Conservation (phyloP, 1,140 invertebrate species). For the Hormaphis cornu region DNA sequence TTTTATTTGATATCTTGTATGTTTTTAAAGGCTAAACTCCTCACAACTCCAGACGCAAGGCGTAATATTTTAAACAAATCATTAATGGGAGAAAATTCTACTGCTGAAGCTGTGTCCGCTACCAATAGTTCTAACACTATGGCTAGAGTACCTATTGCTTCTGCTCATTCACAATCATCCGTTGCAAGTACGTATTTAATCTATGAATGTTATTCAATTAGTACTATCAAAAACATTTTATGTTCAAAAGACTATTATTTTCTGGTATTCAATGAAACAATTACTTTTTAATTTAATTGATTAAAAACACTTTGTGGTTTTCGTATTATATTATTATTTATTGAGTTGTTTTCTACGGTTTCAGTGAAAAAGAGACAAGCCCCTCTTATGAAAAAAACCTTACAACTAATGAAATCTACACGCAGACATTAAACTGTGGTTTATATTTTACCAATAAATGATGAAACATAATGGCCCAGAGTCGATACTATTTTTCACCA, state of each 20-base stretch:
- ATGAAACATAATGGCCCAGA: too few species aligned
- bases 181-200: neutral
- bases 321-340: neutral
- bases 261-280: too few species aligned
- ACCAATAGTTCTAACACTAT: slow-evolving; percentile 1
- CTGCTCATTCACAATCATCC: neutral
- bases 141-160: neutral
- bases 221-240: too few species aligned
- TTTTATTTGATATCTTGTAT: neutral
- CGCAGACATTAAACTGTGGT: slow-evolving; percentile 33
- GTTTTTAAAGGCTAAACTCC: slow-evolving; percentile 34
- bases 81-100: slow-evolving; percentile 35
- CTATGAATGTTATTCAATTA: neutral
- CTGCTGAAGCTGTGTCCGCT: neutral
- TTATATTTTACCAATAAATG: neutral
- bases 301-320: too few species aligned
- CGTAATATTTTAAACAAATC: slow-evolving; percentile 36
- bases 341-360: neutral
- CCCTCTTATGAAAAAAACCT: slow-evolving; percentile 39
- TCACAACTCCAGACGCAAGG: slow-evolving; percentile 28
- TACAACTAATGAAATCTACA: slow-evolving; percentile 38
- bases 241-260: too few species aligned
- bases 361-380: slow-evolving; percentile 40
- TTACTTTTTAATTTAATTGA: too few species aligned
- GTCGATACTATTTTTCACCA: too few species aligned